Evolutionary conservation across 2,113 vertebrate genomes (phyloP).

Genomic region (Microcebus jonahi): DNA sequence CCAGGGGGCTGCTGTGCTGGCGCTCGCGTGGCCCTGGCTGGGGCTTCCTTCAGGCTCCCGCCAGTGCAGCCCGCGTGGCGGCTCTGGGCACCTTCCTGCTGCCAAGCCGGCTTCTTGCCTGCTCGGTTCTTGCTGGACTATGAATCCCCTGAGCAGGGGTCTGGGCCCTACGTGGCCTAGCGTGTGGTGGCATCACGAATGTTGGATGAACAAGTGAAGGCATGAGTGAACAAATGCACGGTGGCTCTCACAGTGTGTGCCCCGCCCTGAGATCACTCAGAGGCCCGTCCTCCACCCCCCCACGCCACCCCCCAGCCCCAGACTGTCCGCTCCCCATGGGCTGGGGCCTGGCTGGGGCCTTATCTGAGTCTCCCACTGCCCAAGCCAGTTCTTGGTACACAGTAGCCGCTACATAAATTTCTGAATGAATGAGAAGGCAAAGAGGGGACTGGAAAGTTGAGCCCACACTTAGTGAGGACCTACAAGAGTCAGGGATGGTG

Average conservation of each 20-base stretch:
- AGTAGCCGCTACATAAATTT: background rate
- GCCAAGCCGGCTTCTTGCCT: background rate
- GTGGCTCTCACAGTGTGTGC: background rate
- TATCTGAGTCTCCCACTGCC: background rate
- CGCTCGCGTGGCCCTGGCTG: background rate
- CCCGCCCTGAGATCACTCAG: background rate
- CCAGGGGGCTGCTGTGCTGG: background rate
- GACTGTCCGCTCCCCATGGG: background rate
- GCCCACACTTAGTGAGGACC: background rate
- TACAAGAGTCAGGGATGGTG: background rate
- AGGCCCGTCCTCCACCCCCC: background rate
- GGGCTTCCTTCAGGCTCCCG: background rate
- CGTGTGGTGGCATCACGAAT: background rate
- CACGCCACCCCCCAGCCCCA: background rate
- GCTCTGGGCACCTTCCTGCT: background rate
- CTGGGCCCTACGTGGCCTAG: fast-evolving
- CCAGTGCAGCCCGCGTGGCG: background rate
- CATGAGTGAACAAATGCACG: too few species aligned
- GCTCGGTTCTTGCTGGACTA: background rate
- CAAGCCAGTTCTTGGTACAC: background rate
- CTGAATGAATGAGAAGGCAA: background rate
- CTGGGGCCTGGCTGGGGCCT: background rate
- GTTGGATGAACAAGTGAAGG: background rate
- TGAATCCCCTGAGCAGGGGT: background rate
- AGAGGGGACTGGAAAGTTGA: background rate